Evolutionary conservation across 2,797 vertebrate genomes (phyloP).

Genomic region (Etheostoma nigrum): DNA sequence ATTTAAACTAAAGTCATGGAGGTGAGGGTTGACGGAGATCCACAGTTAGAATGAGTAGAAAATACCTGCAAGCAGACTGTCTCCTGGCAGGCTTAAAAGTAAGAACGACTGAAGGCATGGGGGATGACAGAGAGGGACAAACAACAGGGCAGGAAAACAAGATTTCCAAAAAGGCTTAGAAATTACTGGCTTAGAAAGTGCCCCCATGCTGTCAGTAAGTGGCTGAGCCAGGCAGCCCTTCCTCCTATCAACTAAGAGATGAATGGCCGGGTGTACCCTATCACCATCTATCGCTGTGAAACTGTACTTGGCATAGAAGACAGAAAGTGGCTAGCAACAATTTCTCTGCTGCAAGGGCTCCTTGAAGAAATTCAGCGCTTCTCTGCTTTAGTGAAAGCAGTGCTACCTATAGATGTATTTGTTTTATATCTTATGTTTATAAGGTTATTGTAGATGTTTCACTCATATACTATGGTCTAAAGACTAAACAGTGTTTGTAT

Average conservation of each 20-base stretch:
- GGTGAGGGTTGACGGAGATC: conserved; percentile 26
- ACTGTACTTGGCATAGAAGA: conserved; percentile 40
- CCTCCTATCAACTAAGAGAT: conserved; percentile 42
- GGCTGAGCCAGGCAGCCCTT: conserved; percentile 22
- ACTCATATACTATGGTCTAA: too few species aligned
- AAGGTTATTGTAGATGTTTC: too few species aligned
- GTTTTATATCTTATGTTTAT: not conserved
- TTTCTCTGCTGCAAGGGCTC: conserved; percentile 29
- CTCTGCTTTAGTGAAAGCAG: conserved; percentile 8
- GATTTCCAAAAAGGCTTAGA: conserved; percentile 41
- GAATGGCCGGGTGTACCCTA: conserved; percentile 30
- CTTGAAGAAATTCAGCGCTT: conserved; percentile 15
- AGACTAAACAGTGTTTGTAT: too few species aligned
- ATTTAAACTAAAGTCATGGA: conserved; percentile 11
- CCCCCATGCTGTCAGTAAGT: conserved; percentile 57
- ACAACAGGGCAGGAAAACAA: conserved; percentile 49
- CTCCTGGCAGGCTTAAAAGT: conserved; percentile 36
- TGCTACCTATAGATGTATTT: not conserved
- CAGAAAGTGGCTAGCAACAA: conserved; percentile 34
- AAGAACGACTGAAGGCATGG: conserved; percentile 18
- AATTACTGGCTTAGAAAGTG: conserved; percentile 42
- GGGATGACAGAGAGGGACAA: conserved; percentile 42
- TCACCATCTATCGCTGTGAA: conserved; percentile 37
- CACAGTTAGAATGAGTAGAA: conserved; percentile 20
- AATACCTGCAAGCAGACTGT: conserved; percentile 28